Percentiles rank a stretch among this genome's conserved stretches.
phyloP scores from a whole-genome alignment of 2,888 invertebrate species.

The Megastigmus dorsalis region DNA sequence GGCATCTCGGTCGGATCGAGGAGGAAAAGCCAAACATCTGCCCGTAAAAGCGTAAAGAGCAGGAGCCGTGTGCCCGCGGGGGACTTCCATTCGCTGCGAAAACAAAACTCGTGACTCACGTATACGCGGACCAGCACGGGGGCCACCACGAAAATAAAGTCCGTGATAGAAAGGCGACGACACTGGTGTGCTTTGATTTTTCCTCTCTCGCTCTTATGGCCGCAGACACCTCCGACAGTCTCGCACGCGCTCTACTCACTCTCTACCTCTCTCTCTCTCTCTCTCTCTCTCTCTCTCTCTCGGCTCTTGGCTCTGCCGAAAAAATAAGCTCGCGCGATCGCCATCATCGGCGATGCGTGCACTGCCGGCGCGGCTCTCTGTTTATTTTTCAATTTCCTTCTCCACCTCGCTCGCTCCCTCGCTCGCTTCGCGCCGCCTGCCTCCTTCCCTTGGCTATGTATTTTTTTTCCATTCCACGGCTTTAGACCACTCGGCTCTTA shows the following conservation, averaged over 20 bases:
- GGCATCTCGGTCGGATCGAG: slow-evolving; percentile 5
- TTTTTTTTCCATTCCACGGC: slow-evolving; percentile 23
- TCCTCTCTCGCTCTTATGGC: too few relatives aligned
- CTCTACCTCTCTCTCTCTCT: not conserved
- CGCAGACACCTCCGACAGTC: too few relatives aligned
- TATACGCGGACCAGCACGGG: not conserved
- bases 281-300: not conserved
- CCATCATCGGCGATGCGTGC: not conserved
- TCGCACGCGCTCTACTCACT: not conserved
- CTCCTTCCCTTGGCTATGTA: slow-evolving; percentile 2
- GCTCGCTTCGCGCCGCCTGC: too few relatives aligned
- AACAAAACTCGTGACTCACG: slow-evolving; percentile 30
- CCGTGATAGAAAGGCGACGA: not conserved
- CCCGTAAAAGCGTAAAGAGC: slow-evolving; percentile 1
- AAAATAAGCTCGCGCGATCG: slow-evolving; percentile 32
- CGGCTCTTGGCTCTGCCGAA: not conserved
- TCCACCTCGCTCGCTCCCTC: not conserved
- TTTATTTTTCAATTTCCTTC: slow-evolving; percentile 41
- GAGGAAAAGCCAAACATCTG: slow-evolving; percentile 22
- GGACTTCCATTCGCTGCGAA: slow-evolving; percentile 47
- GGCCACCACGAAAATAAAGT: slow-evolving; percentile 25
- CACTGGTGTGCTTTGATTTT: slow-evolving; percentile 8
- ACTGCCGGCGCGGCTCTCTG: too few relatives aligned
- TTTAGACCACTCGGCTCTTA: slow-evolving; percentile 25
- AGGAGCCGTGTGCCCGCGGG: slow-evolving; percentile 5